Evolutionary conservation across 2,888 invertebrate genomes (phyloP), one percentile per base, ranked within the genome.

Genomic region (Eupithecia vulgata): DNA sequence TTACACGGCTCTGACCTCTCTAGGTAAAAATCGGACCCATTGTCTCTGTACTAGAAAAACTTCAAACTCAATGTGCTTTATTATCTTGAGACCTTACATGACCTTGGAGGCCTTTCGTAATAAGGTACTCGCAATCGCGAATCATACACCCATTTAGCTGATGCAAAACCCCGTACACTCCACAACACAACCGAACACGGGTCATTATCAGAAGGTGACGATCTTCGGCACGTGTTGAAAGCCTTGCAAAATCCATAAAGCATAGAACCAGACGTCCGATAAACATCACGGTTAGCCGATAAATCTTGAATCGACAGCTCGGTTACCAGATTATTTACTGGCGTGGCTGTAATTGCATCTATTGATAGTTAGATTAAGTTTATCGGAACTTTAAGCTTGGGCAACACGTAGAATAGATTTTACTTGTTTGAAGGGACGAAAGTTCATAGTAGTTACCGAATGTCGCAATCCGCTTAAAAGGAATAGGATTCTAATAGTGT

Each of bases 241-340:
- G 42, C 59, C 42, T 68, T 61, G 59, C 68, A 61, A 59, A 17
- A 40, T 42, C 42, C 42, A 52, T 35, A 61, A 59, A 40, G 61
- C 10, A 59, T 25, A n/a, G 21, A 35, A 35, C 17, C n/a, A 68
- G 68, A 61, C n/a, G 68, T 21, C 7, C 40, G 57, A 57, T 57
- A 57, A 25, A 42, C 30, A 25, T 57, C 52, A 57, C 25, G 52
- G n/a, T 15, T 12, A 25, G 21, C 17, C 52, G 12, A 57, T 57
- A 68, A 68, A 57, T 68, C 52, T 34, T 34, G 5, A 1, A 61
- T 61, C 61, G 61, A 61, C 61, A 34, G 30, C 30, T 61, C 61
- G 61, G 34, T 61, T 61, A 61, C 61, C 8, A 34, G 15, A 57
- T 57, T 57, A 61, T 61, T 61, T 61, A 61, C 34, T 61, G 61